Evolutionary conservation across 2,113 vertebrate genomes (phyloP).

Genomic region (Odontophorus gujanensis): DNA sequence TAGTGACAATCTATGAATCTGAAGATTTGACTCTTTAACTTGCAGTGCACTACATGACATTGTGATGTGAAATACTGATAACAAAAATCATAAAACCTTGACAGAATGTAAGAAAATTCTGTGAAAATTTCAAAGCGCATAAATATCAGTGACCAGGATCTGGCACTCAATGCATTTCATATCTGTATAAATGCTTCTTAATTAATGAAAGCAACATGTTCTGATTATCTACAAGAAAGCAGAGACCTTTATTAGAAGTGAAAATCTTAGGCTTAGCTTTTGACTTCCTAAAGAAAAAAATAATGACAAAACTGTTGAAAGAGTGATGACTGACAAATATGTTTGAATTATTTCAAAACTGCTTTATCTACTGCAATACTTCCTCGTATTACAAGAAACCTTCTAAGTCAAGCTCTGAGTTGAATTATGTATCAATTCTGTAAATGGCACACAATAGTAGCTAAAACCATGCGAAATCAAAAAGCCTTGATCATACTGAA

Average conservation of each 20-base stretch:
- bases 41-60: too few relatives aligned
- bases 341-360: background rate
- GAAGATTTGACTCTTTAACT: too few relatives aligned
- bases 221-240: background rate
- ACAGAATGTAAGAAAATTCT: background rate
- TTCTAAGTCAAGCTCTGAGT: background rate
- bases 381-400: background rate
- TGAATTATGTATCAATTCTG: background rate
- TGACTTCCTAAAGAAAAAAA: background rate
- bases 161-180: background rate
- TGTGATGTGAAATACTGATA: too few relatives aligned
- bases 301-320: background rate
- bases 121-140: background rate
- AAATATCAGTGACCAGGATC: background rate
- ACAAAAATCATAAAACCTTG: too few relatives aligned
- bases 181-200: background rate
- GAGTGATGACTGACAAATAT: background rate
- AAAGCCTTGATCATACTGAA: background rate
- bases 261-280: background rate
- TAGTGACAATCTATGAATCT: too few relatives aligned
- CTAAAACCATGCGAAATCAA: background rate
- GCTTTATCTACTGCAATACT: background rate
- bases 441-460: background rate
- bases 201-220: background rate
- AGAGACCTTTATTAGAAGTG: background rate